Conservation (phyloP, 2,888 invertebrate species). For the Eledona agricola region DNA sequence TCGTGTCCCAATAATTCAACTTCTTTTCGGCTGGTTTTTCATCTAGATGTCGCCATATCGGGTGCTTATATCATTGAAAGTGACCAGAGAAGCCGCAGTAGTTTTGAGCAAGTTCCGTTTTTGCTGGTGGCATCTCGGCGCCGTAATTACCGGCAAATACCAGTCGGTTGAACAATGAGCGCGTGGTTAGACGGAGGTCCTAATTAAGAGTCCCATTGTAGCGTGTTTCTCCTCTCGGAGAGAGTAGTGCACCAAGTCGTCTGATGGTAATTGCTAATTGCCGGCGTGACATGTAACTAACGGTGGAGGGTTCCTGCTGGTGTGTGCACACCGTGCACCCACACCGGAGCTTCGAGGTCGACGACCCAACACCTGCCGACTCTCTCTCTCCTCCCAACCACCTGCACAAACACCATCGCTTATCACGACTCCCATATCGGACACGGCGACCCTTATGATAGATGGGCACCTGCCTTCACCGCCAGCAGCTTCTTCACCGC, state of each 20-base stretch:
- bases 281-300: conserved; percentile 30
- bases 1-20: too few relatives aligned
- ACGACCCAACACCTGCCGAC: conserved; percentile 46
- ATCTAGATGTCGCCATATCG: too few relatives aligned
- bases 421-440: conserved; percentile 28
- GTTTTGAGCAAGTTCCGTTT: too few relatives aligned
- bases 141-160: conserved; percentile 25
- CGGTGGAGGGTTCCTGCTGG: conserved; percentile 20
- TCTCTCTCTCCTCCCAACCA: conserved; percentile 36
- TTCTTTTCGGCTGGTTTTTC: too few relatives aligned
- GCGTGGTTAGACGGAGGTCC: conserved; percentile 8
- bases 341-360: conserved; percentile 42
- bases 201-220: conserved; percentile 28
- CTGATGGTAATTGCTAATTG: conserved; percentile 35
- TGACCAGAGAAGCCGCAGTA: too few relatives aligned
- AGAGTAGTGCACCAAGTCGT: conserved; percentile 3
- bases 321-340: conserved; percentile 36
- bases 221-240: neutral
- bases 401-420: conserved; percentile 45
- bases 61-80: too few relatives aligned
- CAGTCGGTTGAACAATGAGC: conserved; percentile 22
- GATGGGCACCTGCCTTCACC: conserved; percentile 15
- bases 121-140: conserved; percentile 11
- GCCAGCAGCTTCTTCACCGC: too few relatives aligned
- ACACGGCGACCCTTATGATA: conserved; percentile 19